Percentiles rank a stretch among this genome's conserved stretches.
Evolutionary conservation across 2,888 invertebrate genomes (phyloP).

Genomic region (Tetranychus piercei): DNA sequence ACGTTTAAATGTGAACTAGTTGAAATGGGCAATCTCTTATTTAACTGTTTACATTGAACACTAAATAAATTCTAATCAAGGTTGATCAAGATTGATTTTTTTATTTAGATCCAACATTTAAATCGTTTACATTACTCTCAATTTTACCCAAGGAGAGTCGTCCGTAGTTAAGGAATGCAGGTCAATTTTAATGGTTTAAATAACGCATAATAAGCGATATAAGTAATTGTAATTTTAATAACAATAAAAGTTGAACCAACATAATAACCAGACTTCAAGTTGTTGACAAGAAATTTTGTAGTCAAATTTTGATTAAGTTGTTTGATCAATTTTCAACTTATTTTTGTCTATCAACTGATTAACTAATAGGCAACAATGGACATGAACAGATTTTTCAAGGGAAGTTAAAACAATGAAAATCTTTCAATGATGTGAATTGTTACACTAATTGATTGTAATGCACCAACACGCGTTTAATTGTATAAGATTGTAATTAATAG

Average conservation of each 20-base stretch:
- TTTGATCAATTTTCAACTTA: too few species aligned
- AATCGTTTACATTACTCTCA: neutral
- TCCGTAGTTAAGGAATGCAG: neutral
- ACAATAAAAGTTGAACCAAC: too few species aligned
- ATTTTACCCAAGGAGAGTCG: neutral
- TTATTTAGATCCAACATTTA: neutral
- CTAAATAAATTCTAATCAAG: neutral
- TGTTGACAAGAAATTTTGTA: neutral
- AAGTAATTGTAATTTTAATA: neutral
- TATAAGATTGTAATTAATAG: neutral
- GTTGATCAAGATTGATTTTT: neutral
- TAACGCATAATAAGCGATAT: neutral
- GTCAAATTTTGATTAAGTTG: too few species aligned
- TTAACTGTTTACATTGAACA: neutral
- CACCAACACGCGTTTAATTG: too few species aligned
- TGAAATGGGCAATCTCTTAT: too few species aligned
- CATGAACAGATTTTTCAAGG: neutral
- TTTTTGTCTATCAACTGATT: too few species aligned
- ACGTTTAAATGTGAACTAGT: too few species aligned
- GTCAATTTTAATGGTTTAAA: neutral
- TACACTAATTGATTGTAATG: too few species aligned
- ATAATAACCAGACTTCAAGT: neutral
- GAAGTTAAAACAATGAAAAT: neutral
- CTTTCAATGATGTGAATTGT: too few species aligned
- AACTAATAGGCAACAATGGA: too few species aligned